Base-by-base conservation (phyloP, 2,113 vertebrate genomes). In the Peromyscus polionotus region DNA sequence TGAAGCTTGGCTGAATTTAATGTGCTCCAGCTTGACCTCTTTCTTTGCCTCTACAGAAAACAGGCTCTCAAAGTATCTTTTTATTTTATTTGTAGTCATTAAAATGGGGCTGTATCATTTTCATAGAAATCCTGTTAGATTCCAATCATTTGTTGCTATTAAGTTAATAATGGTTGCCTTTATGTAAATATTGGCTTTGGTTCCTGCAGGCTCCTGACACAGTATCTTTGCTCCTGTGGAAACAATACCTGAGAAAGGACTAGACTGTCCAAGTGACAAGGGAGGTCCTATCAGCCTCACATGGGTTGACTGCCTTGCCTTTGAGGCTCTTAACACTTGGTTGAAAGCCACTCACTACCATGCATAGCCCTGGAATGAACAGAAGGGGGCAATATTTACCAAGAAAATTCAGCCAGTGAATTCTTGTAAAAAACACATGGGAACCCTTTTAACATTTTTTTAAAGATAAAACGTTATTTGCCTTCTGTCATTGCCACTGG, bases 311-410 rank as follows among this genome's bases (percentile, higher is more conserved):
- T 79, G 73, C 70, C 61, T 63, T 65, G 0, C 28, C 42, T 36
- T 5, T 36, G 20, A 39, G 1, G 68, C 70, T 98, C 95, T 88
- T 94, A 81, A 72, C 76, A 68, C 39, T 19, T 1, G 3, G 0
- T 73, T 72, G 33, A 79, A 22, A 51, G 96, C 77, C 26, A 9
- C 61, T 70, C 6, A 33, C 57, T 84, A 86, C 45, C 63, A 28
- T 92, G 95, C 67, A 94, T 2, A 91, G 54, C 9, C 59, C 22
- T 5, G 19, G 57, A 17, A 24, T 36, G 48, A 97, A 93, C 99
- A 98, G 98, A 97, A 98, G 99, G 98, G 98, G 98, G 98, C 98
- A 97, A 73, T 97, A 94, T 98, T 98, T 96, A 97, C 97, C 88
- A 98, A 97, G 97, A 95, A 96, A 98, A 98, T 95, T 91, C 36